Conservation (phyloP, 2,797 vertebrate species). For the Protonibea diacanthus region DNA sequence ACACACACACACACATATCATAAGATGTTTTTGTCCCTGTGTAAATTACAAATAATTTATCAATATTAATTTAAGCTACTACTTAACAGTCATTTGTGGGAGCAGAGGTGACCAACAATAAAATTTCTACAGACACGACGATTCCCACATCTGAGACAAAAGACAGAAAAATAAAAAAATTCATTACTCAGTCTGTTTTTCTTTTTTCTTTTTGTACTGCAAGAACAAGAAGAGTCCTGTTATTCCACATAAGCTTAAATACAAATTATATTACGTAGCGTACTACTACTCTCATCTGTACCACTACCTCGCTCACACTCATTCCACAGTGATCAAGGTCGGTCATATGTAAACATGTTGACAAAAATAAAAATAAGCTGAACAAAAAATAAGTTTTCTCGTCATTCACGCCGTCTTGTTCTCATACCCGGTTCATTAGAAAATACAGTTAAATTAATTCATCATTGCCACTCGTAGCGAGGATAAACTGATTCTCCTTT, state of each 20-base stretch:
- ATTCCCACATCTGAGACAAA: slow-evolving; percentile 69
- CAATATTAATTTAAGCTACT: slow-evolving; percentile 86
- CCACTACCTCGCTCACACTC: slow-evolving; percentile 70
- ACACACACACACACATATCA: slow-evolving; percentile 45
- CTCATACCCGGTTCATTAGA: slow-evolving; percentile 74
- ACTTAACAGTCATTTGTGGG: slow-evolving; percentile 85
- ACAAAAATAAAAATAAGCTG: slow-evolving; percentile 74
- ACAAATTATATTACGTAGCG: slow-evolving; percentile 81
- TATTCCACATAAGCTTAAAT: slow-evolving; percentile 80
- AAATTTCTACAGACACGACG: slow-evolving; percentile 70
- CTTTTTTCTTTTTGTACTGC: slow-evolving; percentile 66
- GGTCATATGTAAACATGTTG: slow-evolving; percentile 89
- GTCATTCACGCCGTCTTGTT: slow-evolving; percentile 72
- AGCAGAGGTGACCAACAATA: slow-evolving; percentile 77
- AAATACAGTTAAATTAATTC: slow-evolving; percentile 72
- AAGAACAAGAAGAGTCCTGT: slow-evolving; percentile 68
- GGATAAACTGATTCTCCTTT: slow-evolving; percentile 54
- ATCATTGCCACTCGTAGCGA: slow-evolving; percentile 63
- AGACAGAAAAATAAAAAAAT: slow-evolving; percentile 73
- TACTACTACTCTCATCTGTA: slow-evolving; percentile 67
- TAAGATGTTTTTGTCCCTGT: slow-evolving; percentile 76
- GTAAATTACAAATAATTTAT: slow-evolving; percentile 88
- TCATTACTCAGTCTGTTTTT: slow-evolving; percentile 60
- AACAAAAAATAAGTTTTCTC: slow-evolving; percentile 69
- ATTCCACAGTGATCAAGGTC: slow-evolving; percentile 90